Conservation (phyloP, 1,140 invertebrate species). For the Spodoptera litura region DNA sequence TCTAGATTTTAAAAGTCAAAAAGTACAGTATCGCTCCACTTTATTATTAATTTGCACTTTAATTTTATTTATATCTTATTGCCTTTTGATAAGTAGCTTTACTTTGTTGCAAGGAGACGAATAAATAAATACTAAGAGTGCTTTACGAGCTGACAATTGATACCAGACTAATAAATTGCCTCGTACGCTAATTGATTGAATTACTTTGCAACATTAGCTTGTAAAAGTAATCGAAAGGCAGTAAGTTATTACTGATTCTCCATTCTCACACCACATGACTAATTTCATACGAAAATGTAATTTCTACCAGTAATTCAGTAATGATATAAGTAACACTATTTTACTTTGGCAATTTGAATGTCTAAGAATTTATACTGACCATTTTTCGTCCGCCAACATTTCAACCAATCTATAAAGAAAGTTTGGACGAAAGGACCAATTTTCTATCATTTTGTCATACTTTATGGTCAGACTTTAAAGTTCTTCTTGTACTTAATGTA, state of each 20-base stretch:
- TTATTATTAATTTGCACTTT: conserved; percentile 74
- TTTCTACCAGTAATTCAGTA: neutral
- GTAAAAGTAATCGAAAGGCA: conserved; percentile 7
- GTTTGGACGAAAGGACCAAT: conserved; percentile 4
- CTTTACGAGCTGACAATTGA: neutral
- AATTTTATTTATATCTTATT: conserved; percentile 49
- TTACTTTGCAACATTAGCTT: conserved; percentile 11
- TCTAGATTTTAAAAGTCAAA: neutral
- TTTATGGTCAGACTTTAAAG: neutral
- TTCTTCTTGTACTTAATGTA: neutral
- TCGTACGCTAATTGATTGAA: conserved; percentile 2
- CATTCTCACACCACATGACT: conserved; percentile 45
- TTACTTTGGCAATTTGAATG: too few species aligned
- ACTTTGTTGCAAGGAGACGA: neutral
- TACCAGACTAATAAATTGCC: conserved; percentile 9
- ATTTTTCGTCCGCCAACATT: neutral
- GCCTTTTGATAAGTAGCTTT: conserved; percentile 19
- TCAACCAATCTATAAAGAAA: neutral
- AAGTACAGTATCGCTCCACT: conserved; percentile 60
- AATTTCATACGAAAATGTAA: conserved; percentile 9
- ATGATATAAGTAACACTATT: too few species aligned
- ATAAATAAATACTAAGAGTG: neutral
- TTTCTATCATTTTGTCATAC: neutral
- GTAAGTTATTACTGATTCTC: conserved; percentile 8
- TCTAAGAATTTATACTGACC: too few species aligned